Evolutionary conservation across 2,797 vertebrate species (phyloP).

Genomic region (Chaetodon trifasciatus): DNA sequence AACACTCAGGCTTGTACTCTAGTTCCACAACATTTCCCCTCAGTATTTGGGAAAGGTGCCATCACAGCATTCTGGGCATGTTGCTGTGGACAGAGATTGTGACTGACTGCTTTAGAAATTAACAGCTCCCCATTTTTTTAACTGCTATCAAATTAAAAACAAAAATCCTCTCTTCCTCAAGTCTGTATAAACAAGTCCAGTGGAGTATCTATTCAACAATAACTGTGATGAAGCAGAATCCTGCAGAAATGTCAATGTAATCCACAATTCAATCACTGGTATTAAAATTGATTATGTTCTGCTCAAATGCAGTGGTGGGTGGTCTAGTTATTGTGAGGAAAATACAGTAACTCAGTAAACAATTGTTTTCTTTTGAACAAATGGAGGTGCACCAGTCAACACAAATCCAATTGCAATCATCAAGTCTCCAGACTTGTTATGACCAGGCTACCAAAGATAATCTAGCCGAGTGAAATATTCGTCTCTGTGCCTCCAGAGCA

Average conservation of each 20-base stretch:
- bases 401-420: conserved; percentile 37
- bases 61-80: conserved; percentile 29
- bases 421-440: conserved; percentile 24
- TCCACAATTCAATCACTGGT: conserved; percentile 1
- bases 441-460: conserved; percentile 25
- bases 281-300: not conserved
- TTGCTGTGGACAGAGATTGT: conserved; percentile 30
- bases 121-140: conserved; percentile 15
- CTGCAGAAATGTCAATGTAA: not conserved
- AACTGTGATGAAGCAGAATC: conserved; percentile 4
- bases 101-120: conserved; percentile 47
- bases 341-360: not conserved
- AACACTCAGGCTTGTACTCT: conserved; percentile 40
- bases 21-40: conserved; percentile 65
- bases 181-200: not conserved
- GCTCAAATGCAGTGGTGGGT: not conserved
- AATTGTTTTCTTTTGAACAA: conserved; percentile 14
- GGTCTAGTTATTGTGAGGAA: not conserved
- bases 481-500: conserved; percentile 31
- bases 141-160: conserved; percentile 19
- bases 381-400: not conserved
- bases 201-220: not conserved
- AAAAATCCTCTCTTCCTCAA: not conserved
- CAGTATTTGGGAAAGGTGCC: conserved; percentile 53
- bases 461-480: conserved; percentile 37